These are phyloP conservation scores for Cassiopea andromeda DNA, from an alignment of 30 jellyfish, hydroid and myxozoan genomes.

Conservation along the genomic window DNA sequence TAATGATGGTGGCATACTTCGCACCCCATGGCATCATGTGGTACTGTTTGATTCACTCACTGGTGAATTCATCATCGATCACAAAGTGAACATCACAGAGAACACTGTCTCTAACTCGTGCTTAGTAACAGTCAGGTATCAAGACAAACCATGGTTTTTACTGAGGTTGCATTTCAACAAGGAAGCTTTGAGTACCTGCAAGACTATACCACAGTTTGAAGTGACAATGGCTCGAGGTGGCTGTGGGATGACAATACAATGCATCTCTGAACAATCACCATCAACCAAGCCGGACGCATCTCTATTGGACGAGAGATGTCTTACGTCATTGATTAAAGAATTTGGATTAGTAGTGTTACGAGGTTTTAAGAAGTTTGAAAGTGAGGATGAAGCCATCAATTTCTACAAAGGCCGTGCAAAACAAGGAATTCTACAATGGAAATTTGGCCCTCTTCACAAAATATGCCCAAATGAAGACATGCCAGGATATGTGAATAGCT, in stretches of 20 bases:
- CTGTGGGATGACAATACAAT: constrained; percentile 45
- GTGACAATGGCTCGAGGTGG: constrained; percentile 24
- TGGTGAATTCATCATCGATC: constrained; percentile 47
- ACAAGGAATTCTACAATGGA: constrained; percentile 55
- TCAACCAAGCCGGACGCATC: not conserved
- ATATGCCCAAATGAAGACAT: constrained; percentile 40
- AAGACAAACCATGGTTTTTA: constrained; percentile 34
- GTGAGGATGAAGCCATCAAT: constrained; percentile 12
- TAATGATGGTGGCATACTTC: constrained; percentile 34
- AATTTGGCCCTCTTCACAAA: constrained; percentile 54
- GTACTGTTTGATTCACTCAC: constrained; percentile 43
- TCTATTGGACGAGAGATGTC: not conserved
- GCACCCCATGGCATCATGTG: constrained; percentile 76
- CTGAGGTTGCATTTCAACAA: constrained; percentile 8
- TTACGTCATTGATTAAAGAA: constrained; percentile 40
- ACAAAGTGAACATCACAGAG: not conserved
- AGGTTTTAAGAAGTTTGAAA: constrained; percentile 46
- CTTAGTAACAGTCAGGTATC: constrained; percentile 14
- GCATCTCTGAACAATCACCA: not conserved
- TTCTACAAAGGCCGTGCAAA: constrained; percentile 13
- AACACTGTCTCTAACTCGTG: not conserved
- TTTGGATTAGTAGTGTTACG: constrained; percentile 61
- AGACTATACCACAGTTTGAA: not conserved
- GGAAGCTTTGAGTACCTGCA: not conserved
- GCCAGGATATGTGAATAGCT: constrained; percentile 51